Conservation (phyloP, 2,113 vertebrate species). For the Himantopus leucocephalus region DNA sequence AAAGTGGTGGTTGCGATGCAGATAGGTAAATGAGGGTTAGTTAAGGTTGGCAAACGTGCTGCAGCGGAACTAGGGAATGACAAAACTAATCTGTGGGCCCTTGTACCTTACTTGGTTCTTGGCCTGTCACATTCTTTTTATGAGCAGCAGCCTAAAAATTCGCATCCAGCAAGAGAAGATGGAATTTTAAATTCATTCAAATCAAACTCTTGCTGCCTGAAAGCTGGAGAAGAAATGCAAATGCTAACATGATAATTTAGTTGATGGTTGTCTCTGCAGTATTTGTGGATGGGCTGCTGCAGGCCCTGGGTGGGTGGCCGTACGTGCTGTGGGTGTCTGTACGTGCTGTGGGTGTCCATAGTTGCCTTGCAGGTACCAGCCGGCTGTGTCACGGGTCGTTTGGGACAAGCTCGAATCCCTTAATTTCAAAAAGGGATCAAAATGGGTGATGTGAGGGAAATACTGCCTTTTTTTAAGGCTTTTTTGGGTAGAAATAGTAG, state of each 20-base stretch:
- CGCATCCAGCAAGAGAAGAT: neutral
- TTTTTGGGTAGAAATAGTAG: neutral
- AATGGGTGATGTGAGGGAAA: neutral
- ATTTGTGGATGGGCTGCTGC: neutral
- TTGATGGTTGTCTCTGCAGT: neutral
- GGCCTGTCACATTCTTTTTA: neutral
- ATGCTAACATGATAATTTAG: neutral
- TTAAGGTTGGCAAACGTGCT: neutral
- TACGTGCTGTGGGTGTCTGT: neutral
- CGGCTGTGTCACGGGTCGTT: neutral
- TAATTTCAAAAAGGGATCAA: neutral
- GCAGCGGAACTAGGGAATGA: neutral
- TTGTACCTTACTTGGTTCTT: neutral
- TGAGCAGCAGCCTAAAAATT: neutral
- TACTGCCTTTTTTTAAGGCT: neutral
- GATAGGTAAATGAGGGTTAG: constrained; percentile 46
- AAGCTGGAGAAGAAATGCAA: neutral
- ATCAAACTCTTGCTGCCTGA: neutral
- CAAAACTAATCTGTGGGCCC: neutral
- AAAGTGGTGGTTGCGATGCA: neutral
- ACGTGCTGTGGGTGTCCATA: neutral
- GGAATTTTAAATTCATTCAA: neutral
- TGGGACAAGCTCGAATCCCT: neutral
- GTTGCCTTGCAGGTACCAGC: neutral
- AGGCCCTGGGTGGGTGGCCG: neutral